Evolutionary conservation across 1,140 invertebrate species (phyloP).

Genomic region (Macrobrachium nipponense): DNA sequence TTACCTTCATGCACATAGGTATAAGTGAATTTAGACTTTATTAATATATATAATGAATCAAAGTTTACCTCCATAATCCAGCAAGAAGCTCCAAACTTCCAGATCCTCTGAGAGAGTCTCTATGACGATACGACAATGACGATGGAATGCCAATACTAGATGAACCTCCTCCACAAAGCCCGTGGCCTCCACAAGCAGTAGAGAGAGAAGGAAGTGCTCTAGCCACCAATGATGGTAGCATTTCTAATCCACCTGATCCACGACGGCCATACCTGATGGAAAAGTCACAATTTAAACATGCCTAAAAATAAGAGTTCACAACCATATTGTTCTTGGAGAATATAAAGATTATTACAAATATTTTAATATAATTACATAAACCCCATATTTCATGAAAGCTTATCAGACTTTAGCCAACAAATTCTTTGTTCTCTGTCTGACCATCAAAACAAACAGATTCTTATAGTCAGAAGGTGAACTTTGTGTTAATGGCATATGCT

Average conservation of each 20-base stretch:
- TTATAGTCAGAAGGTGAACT: no score
- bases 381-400: no score
- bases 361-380: no score
- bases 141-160: constrained; percentile 1
- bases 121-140: constrained; percentile 13
- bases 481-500: no score
- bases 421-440: no score
- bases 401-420: no score
- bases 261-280: constrained; percentile 25
- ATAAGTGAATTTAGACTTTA: neutral
- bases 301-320: no score
- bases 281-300: neutral
- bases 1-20: neutral
- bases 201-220: constrained; percentile 22
- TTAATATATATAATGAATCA: neutral
- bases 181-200: constrained; percentile 11
- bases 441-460: no score
- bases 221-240: constrained; percentile 21
- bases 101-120: constrained; percentile 40
- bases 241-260: constrained; percentile 39
- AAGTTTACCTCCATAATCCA: constrained; percentile 48
- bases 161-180: constrained; percentile 17
- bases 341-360: no score
- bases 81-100: constrained; percentile 43
- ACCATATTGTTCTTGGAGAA: no score